A percentile compares a stretch with the other conserved stretches of the same genome.
These are phyloP conservation scores for Peromyscus aztecus DNA, from an alignment of 2,797 vertebrate species.

Conservation along the genomic window DNA sequence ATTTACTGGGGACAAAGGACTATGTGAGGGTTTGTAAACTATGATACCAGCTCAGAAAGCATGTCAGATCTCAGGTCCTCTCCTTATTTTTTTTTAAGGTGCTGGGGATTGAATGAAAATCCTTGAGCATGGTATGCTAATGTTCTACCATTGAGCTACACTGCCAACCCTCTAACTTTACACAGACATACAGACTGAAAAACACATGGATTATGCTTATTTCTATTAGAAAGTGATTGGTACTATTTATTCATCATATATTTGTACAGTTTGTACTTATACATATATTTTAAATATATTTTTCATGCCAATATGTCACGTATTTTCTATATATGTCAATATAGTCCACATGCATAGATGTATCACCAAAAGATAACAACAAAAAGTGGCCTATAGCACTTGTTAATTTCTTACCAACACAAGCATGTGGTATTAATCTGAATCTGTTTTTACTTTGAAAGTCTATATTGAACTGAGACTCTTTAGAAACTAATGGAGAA, in stretches of 20 bases:
- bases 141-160: neutral
- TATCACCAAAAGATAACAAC: neutral
- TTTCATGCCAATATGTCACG: neutral
- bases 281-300: neutral
- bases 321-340: neutral
- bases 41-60: neutral
- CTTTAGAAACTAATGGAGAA: neutral
- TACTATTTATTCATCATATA: neutral
- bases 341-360: neutral
- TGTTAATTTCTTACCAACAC: neutral
- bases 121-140: neutral
- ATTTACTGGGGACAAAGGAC: neutral
- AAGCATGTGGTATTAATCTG: neutral
- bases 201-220: neutral
- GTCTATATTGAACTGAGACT: neutral
- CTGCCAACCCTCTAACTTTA: neutral
- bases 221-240: neutral
- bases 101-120: neutral
- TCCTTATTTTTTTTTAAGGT: neutral
- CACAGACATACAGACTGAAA: neutral
- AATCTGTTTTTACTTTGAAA: neutral
- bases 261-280: neutral
- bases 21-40: neutral
- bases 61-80: neutral
- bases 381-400: neutral